phyloP scores from a whole-genome alignment of 2,113 vertebrate species.

The Lepus timidus region DNA sequence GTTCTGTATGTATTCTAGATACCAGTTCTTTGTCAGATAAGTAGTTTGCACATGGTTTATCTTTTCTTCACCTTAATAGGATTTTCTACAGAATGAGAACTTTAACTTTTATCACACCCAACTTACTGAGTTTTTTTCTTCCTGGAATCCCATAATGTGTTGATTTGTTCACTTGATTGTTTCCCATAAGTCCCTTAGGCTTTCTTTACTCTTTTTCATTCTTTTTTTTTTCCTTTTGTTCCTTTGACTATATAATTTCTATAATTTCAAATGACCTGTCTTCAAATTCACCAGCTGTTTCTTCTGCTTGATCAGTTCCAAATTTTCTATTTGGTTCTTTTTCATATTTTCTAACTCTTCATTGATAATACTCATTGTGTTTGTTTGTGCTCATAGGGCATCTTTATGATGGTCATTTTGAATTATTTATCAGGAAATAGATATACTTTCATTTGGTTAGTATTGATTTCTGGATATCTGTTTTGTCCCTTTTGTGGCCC shows the following conservation, averaged over 20 bases:
- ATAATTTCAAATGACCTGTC: not conserved
- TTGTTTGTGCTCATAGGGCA: not conserved
- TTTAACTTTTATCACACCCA: conserved; percentile 2
- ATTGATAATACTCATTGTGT: not conserved
- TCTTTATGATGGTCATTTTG: not conserved
- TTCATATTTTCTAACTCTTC: not conserved
- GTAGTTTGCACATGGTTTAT: conserved; percentile 33
- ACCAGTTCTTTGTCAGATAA: not conserved
- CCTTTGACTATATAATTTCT: not conserved
- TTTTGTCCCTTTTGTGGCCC: not conserved
- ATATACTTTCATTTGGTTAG: not conserved
- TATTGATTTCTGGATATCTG: not conserved
- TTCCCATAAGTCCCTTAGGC: not conserved
- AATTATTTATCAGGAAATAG: not conserved
- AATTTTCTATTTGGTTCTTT: not conserved
- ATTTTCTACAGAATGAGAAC: conserved; percentile 1
- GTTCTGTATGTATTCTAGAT: not conserved
- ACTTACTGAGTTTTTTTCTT: not conserved
- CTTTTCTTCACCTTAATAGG: not conserved
- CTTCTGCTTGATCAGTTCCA: not conserved
- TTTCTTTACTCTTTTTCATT: not conserved
- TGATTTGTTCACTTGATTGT: not conserved
- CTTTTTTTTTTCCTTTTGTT: not conserved
- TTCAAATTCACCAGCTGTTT: too few species aligned
- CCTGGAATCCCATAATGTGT: not conserved